These are phyloP conservation scores for Ctena decussata DNA, from an alignment of 2,888 invertebrate genomes.

Conservation along the genomic window DNA sequence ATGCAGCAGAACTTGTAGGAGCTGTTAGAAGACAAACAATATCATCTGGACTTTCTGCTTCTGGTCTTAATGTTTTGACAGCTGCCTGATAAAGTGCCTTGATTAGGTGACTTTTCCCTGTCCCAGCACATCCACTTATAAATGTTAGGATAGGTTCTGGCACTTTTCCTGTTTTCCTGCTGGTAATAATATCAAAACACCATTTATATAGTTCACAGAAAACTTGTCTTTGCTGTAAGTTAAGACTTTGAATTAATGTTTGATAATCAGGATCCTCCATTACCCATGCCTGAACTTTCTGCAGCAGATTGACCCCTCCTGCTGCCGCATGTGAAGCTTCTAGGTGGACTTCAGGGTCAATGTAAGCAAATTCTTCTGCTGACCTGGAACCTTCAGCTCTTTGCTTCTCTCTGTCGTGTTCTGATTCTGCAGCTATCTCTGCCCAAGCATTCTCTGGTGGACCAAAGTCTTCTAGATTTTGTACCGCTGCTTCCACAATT, in stretches of 20 bases:
- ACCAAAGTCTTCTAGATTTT: background rate
- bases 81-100: background rate
- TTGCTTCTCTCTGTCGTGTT: slow-evolving; percentile 8
- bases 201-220: background rate
- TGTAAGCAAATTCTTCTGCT: slow-evolving; percentile 10
- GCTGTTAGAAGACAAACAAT: background rate
- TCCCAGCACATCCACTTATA: slow-evolving; percentile 21
- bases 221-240: background rate
- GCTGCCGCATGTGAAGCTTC: background rate
- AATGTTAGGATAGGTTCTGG: background rate
- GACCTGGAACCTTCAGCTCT: background rate
- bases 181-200: background rate
- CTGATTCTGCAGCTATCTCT: background rate
- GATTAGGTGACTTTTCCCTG: slow-evolving; percentile 6
- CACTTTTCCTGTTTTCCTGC: background rate
- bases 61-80: background rate
- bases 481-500: background rate
- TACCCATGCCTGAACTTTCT: background rate
- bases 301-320: background rate
- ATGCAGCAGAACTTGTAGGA: slow-evolving; percentile 7
- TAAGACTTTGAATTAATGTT: background rate
- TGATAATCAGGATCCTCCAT: background rate
- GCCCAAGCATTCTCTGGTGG: background rate
- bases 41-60: slow-evolving; percentile 1
- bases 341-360: background rate